Percentiles rank a stretch among this genome's conserved stretches.
Evolutionary conservation across 1,140 invertebrate species (phyloP).

Genomic region (Thalassaphorura encarpata): DNA sequence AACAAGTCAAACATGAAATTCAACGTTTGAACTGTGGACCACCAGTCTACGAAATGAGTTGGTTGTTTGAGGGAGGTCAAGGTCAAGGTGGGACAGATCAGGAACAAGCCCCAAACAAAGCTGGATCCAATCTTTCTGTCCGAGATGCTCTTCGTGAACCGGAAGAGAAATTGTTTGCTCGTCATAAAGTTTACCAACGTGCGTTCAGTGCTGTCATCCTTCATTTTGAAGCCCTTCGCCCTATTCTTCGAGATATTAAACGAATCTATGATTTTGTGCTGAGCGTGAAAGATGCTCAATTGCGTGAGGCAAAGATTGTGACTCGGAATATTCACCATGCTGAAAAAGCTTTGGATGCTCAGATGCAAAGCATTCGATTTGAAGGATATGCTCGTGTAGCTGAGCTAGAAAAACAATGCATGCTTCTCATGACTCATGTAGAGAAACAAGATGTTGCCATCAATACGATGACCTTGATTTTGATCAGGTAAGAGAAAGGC

Average conservation of each 20-base stretch:
- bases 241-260: conserved; percentile 21
- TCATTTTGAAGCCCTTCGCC: conserved; percentile 20
- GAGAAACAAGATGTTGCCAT: conserved; percentile 25
- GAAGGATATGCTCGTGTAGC: conserved; percentile 13
- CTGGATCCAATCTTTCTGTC: background rate
- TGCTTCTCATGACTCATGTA: conserved; percentile 17
- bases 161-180: conserved; percentile 12
- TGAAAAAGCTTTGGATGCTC: conserved; percentile 10
- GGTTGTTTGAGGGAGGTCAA: conserved; percentile 7
- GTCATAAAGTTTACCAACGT: conserved; percentile 22
- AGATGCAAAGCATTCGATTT: conserved; percentile 2
- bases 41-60: background rate
- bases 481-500: conserved; percentile 15
- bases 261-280: conserved; percentile 26
- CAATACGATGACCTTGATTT: conserved; percentile 20
- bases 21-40: background rate
- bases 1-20: conserved; percentile 1
- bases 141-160: conserved; percentile 14
- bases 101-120: background rate
- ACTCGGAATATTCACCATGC: conserved; percentile 13
- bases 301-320: conserved; percentile 4
- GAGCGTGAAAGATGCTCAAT: conserved; percentile 9
- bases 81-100: background rate
- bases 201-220: conserved; percentile 20
- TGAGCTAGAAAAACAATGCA: conserved; percentile 16